Conservation (phyloP, 2,113 vertebrate species). For the Pteruthius melanotis region DNA sequence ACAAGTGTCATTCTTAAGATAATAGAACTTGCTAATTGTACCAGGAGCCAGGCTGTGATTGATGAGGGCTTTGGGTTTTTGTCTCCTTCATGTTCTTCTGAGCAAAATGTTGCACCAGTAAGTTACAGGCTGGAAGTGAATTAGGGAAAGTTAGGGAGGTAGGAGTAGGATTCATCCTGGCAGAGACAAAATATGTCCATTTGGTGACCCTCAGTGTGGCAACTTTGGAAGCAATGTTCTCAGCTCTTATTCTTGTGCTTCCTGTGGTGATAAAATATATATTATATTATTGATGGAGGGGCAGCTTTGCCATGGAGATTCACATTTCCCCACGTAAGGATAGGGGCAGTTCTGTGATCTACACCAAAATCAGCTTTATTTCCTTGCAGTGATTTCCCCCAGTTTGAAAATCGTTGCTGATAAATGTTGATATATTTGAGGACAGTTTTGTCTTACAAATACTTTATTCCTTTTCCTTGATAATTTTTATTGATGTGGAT, state of each 20-base stretch:
- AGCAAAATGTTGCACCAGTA: background rate
- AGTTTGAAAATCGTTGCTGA: background rate
- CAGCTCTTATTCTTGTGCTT: background rate
- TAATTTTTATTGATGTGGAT: background rate
- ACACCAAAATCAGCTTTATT: background rate
- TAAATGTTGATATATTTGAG: background rate
- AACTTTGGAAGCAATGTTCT: background rate
- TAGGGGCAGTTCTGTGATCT: background rate
- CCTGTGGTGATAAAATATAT: background rate
- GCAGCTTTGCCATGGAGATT: background rate
- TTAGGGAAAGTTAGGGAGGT: background rate
- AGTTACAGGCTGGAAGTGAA: background rate
- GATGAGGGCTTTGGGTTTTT: constrained; percentile 6
- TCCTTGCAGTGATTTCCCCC: background rate
- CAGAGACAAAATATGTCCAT: accelerated
- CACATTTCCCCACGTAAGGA: background rate
- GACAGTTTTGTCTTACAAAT: background rate
- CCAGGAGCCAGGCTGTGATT: background rate
- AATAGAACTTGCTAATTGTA: constrained; percentile 45
- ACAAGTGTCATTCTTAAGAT: constrained; percentile 46
- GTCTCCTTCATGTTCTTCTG: background rate
- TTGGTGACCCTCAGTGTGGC: background rate
- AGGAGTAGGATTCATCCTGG: background rate
- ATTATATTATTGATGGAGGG: background rate
- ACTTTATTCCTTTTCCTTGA: background rate